Evolutionary conservation across 2,888 invertebrate species (phyloP), one percentile per base, ranked within the genome.

Genomic region (Pocota personata): DNA sequence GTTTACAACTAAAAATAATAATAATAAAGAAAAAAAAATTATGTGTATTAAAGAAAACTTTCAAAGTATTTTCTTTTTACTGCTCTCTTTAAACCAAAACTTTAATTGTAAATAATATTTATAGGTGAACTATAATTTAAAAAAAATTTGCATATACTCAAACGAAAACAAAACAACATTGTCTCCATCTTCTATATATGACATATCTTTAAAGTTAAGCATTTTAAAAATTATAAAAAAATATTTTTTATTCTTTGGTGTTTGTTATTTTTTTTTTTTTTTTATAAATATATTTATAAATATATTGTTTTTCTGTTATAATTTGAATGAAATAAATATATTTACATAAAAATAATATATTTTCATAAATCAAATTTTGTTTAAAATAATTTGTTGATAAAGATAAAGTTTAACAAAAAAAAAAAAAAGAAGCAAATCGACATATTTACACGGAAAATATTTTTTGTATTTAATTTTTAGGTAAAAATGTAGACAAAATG

Each of bases 121-220:
- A 46, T 52, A 24, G 5, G 3, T 32, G 6, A 32, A 35, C 40
- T 43, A 52, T 62, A 24, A 35, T 69, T 67, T 50, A 16, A 35
- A 10, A 48, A 35, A 64, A 7, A 5, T 64, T 52, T 43, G 16
- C 40, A 58, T 66, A 52, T 14, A 57, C 8, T 19, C n/a, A 24
- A 30, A 7, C 16, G 5, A 24, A 37, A 35, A 19, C 37, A 77
- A 67, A 37, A 40, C 14, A 52, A 66, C 27, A 75, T 52, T 24
- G n/a, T 82, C 66, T 86, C n/a, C 60, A 60, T 67, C 48, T 86
- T 82, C 52, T 32, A 69, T 21, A 55, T 43, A 72, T 37, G 48
- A 86, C 86, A 86, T 86, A 86, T 86, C 86, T 62, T 60, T 82
- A 76, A 19, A 66, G 37, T 66, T 82, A 82, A 62, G 82, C n/a